phyloP scores from a whole-genome alignment of 2,797 vertebrate genomes.

The Alosa sapidissima region DNA sequence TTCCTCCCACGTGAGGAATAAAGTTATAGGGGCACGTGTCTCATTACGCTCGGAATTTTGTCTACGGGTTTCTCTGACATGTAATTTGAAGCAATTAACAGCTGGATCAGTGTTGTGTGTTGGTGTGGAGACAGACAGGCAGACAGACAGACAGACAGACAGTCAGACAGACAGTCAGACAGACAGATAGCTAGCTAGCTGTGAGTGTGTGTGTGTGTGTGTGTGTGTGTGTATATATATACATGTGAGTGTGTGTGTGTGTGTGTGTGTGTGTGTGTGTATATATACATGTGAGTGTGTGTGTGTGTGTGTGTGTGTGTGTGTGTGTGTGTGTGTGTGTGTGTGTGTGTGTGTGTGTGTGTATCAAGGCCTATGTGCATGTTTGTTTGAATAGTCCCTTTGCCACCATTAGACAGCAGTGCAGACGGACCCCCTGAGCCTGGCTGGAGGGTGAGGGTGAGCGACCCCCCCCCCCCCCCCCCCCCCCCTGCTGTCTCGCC shows the following conservation, averaged over 20 bases:
- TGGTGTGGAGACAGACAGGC: neutral
- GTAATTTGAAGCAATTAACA: neutral
- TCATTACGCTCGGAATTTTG: neutral
- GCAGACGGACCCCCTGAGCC: neutral
- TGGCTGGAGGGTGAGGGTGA: neutral
- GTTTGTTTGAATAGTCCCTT: neutral
- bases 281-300: too few relatives aligned
- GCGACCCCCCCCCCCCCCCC: neutral
- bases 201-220: neutral
- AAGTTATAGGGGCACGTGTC: neutral
- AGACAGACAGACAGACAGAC: neutral
- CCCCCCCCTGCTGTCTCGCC: neutral
- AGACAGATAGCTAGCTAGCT: too few relatives aligned
- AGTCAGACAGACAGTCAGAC: too few relatives aligned
- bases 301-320: neutral
- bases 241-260: neutral
- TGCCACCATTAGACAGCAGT: neutral
- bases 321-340: neutral
- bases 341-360: neutral
- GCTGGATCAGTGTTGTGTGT: neutral
- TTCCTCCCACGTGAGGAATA: neutral
- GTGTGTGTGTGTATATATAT: neutral
- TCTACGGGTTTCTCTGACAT: neutral
- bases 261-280: neutral
- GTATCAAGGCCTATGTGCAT: neutral